A percentile compares a stretch with the other conserved stretches of the same genome.
phyloP scores from a whole-genome alignment of 92 coral and sea anemone genomes.

The Virgularia gustaviana region DNA sequence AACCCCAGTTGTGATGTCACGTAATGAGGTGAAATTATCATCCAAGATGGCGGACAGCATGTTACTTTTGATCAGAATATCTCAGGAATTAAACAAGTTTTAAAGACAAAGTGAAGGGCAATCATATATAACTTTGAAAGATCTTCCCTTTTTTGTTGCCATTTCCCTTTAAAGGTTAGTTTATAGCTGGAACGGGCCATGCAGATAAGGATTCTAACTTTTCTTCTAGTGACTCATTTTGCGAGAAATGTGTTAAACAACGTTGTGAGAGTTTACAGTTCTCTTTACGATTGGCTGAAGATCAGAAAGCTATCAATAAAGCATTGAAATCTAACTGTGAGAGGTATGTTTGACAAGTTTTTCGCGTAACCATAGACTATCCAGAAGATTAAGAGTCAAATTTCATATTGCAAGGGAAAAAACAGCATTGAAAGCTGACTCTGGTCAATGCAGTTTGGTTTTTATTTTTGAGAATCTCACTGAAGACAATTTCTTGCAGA shows the following conservation, averaged over 20 bases:
- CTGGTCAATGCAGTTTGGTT: no score
- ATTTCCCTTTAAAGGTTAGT: no score
- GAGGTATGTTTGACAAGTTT: neutral
- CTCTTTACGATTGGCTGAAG: slow-evolving; percentile 65
- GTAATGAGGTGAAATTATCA: no score
- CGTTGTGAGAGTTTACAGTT: slow-evolving; percentile 74
- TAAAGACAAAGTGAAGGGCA: no score
- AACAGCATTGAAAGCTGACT: neutral
- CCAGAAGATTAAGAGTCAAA: neutral
- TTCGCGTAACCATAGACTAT: neutral
- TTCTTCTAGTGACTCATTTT: slow-evolving; percentile 71
- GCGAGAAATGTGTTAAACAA: slow-evolving; percentile 69
- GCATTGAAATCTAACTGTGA: slow-evolving; percentile 50
- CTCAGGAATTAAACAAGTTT: no score
- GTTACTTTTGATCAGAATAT: no score
- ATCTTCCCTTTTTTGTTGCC: no score
- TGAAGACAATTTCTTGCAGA: slow-evolving; percentile 11
- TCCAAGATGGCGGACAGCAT: no score
- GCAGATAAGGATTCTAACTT: neutral
- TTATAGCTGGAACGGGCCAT: neutral
- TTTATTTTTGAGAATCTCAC: no score
- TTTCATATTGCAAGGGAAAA: neutral
- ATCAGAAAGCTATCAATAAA: slow-evolving; percentile 70
- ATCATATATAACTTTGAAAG: no score
- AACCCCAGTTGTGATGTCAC: no score